Percentiles rank a stretch among this genome's conserved stretches.
phyloP scores from a whole-genome alignment of 2,888 invertebrate species.

The Oscheius sp. region DNA sequence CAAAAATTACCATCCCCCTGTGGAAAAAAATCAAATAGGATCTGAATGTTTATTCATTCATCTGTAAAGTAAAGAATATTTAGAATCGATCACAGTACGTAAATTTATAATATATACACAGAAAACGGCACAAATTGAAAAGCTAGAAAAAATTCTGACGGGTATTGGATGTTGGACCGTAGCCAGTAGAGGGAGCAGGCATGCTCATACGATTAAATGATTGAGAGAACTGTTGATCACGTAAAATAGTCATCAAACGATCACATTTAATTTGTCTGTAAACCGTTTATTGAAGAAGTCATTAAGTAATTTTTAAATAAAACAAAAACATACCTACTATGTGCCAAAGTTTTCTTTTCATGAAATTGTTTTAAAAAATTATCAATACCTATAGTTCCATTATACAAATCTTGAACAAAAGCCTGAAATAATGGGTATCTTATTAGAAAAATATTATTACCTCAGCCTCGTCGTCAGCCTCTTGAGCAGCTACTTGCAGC shows the following conservation, averaged over 20 bases:
- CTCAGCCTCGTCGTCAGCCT: constrained; percentile 92
- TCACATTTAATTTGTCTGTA: constrained; percentile 88
- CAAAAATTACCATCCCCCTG: too few species aligned
- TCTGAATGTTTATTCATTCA: too few species aligned
- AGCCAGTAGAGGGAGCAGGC: not conserved
- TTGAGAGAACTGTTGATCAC: constrained; percentile 55
- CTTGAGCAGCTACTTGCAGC: constrained; percentile 88
- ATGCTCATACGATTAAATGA: not conserved
- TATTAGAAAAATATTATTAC: constrained; percentile 67
- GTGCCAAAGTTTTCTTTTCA: constrained; percentile 81
- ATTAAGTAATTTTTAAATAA: too few species aligned
- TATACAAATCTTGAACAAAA: constrained; percentile 82
- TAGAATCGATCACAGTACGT: not conserved
- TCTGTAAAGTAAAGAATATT: not conserved
- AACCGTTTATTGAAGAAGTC: too few species aligned
- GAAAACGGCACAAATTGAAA: not conserved
- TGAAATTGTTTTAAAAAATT: constrained; percentile 87
- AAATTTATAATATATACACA: not conserved
- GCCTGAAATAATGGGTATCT: constrained; percentile 35
- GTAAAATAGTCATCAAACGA: constrained; percentile 80
- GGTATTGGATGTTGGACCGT: not conserved
- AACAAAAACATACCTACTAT: constrained; percentile 71
- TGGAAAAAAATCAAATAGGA: too few species aligned
- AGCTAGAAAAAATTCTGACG: constrained; percentile 18
- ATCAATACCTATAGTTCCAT: constrained; percentile 79